These are phyloP conservation scores for Macrosteles quadrilineatus DNA, from an alignment of 1,140 invertebrate species.

Conservation along the genomic window DNA sequence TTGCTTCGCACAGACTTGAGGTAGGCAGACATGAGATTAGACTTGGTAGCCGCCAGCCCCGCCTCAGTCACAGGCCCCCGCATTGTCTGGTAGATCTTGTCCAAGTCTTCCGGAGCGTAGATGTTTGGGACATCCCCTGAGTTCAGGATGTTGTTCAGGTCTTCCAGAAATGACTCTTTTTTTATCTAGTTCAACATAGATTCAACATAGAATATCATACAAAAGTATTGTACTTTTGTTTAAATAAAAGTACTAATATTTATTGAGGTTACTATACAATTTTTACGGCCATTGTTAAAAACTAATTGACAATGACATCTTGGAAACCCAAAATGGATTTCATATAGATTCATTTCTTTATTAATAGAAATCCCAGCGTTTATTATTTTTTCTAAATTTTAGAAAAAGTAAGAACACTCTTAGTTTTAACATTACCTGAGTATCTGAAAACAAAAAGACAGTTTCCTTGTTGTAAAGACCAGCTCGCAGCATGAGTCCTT, in stretches of 20 bases:
- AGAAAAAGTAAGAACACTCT: no score
- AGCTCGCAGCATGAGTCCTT: slow-evolving; percentile 59
- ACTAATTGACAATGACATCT: no score
- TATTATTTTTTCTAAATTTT: no score
- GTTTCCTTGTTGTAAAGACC: slow-evolving; percentile 58
- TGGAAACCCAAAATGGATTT: no score
- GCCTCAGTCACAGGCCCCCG: slow-evolving; percentile 61
- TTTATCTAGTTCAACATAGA: slow-evolving; percentile 64
- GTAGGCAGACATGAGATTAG: slow-evolving; percentile 70
- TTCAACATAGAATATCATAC: slow-evolving; percentile 9
- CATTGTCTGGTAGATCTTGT: slow-evolving; percentile 62
- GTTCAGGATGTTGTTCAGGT: slow-evolving; percentile 69
- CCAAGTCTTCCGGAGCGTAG: slow-evolving; percentile 63
- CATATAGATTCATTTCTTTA: no score
- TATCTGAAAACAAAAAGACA: slow-evolving; percentile 70
- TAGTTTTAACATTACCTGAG: no score
- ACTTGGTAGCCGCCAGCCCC: slow-evolving; percentile 67
- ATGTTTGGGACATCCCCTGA: slow-evolving; percentile 69
- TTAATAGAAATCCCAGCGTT: no score
- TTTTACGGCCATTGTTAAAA: no score
- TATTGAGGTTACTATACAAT: slow-evolving; percentile 8
- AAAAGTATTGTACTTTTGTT: background rate
- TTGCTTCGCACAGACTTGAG: slow-evolving; percentile 64
- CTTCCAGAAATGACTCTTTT: slow-evolving; percentile 66
- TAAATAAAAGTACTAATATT: slow-evolving; percentile 15